Base-by-base conservation (phyloP, 2,888 invertebrate genomes). In the Zootermopsis nevadensis region DNA sequence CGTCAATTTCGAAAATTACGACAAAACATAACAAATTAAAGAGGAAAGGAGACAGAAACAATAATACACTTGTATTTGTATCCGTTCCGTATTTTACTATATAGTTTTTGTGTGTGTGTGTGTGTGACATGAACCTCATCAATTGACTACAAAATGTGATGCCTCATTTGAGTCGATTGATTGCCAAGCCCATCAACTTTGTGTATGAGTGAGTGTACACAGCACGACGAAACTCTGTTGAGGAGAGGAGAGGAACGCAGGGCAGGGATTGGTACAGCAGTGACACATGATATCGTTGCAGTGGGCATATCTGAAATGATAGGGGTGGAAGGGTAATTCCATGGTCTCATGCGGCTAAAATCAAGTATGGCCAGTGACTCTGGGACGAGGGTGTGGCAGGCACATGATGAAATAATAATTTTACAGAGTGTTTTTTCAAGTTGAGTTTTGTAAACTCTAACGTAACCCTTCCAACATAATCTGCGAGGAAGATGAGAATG, bases 151-250 rank as follows among this genome's bases (percentile, higher is more conserved):
- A 74, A 42, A 38, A 15, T 31, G 74, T 38, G 35, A 35, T n/a
- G 74, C 74, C 74, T 74, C 74, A 74, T 74, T 74, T 74, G 74
- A 74, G 6, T 38, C 33, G 31, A 38, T 42, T 74, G 74, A 74
- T 74, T 74, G 74, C 42, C 74, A 74, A 42, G 74, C 38, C 74
- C 74, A 74, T 74, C 74, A 74, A 74, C n/a, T 38, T 74, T 74
- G 35, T 42, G n/a, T 38, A 38, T 35, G 74, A 24, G 35, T 38
- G 60, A n/a, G 60, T n/a, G 8, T 60, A 12, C 27, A 38, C 69
- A 22, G 8, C 31, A 38, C 27, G 8, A 10, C 8, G 74, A 35
- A 42, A 74, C 3, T 12, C 7, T 31, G n/a, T 27, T n/a, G 24
- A 19, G 15, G 72, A 15, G 35, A 10, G n/a, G 12, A 67, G 67